phyloP scores from a whole-genome alignment of 2,888 invertebrate species.

The Euplagia quadripunctaria region DNA sequence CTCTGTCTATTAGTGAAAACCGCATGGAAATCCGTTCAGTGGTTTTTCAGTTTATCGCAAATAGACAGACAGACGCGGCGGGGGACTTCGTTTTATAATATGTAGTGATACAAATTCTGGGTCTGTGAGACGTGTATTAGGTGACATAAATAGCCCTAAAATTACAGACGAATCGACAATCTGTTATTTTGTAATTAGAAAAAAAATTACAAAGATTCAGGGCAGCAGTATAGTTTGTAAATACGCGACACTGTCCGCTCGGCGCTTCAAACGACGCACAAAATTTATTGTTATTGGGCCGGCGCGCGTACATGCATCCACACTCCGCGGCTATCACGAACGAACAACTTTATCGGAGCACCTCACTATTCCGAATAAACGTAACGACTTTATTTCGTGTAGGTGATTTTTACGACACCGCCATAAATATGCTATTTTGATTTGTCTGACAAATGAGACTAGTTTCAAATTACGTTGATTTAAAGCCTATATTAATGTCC shows the following conservation, averaged over 20 bases:
- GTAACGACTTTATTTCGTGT: slow-evolving; percentile 66
- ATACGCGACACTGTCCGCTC: slow-evolving; percentile 55
- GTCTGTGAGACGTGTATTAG: no score
- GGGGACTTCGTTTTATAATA: no score
- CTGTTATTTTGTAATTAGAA: neutral
- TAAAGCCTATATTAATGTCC: slow-evolving; percentile 21
- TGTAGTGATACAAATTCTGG: no score
- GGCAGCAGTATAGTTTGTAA: slow-evolving; percentile 20
- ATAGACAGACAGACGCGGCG: no score
- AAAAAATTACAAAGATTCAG: neutral
- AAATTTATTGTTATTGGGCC: slow-evolving; percentile 87
- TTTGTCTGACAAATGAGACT: slow-evolving; percentile 57
- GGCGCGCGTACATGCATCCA: slow-evolving; percentile 85
- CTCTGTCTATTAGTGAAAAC: no score
- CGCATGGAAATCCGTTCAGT: no score
- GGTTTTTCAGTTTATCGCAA: no score
- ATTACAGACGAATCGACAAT: neutral
- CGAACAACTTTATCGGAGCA: slow-evolving; percentile 82
- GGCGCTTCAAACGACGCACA: slow-evolving; percentile 82
- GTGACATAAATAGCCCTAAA: neutral
- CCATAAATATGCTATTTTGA: slow-evolving; percentile 63
- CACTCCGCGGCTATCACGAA: slow-evolving; percentile 85
- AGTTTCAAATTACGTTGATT: slow-evolving; percentile 25
- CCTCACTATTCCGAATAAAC: slow-evolving; percentile 70
- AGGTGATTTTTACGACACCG: slow-evolving; percentile 59